phyloP scores from a whole-genome alignment of 2,113 vertebrate species.

The Rhinopomastus cyanomelas region DNA sequence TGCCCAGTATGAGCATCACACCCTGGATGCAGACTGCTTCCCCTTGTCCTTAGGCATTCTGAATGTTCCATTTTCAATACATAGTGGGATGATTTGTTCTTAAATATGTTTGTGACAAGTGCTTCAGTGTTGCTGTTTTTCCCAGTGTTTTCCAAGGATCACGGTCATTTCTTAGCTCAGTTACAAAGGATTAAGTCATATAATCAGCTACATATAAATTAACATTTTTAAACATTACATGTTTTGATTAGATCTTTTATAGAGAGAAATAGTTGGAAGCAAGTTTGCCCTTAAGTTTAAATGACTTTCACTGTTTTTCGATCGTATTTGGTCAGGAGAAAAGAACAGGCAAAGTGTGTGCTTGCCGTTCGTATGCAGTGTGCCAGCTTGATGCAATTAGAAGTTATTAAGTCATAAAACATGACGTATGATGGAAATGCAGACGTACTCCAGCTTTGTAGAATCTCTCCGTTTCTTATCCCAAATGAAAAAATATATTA shows the following conservation, averaged over 20 bases:
- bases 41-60: not conserved
- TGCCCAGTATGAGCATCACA: slow-evolving; percentile 21
- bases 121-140: not conserved
- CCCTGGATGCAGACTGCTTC: slow-evolving; percentile 14
- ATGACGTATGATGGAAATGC: not conserved
- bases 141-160: not conserved
- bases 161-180: not conserved
- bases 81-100: not conserved
- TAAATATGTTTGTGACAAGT: slow-evolving; percentile 31
- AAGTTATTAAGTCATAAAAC: slow-evolving; percentile 14
- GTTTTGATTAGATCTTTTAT: slow-evolving; percentile 20
- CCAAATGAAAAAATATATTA: not conserved
- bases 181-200: not conserved
- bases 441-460: not conserved
- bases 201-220: not conserved
- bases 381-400: slow-evolving; percentile 38
- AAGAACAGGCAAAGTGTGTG: not conserved
- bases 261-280: slow-evolving; percentile 7
- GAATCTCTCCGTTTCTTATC: not conserved
- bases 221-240: not conserved
- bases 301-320: slow-evolving; percentile 32
- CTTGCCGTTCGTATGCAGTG: not conserved
- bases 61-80: slow-evolving; percentile 1
- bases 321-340: slow-evolving; percentile 49
- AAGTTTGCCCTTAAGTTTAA: not conserved